These are phyloP conservation scores for Gorsachius goisagi DNA, from an alignment of 2,113 vertebrate genomes.

Conservation along the genomic window DNA sequence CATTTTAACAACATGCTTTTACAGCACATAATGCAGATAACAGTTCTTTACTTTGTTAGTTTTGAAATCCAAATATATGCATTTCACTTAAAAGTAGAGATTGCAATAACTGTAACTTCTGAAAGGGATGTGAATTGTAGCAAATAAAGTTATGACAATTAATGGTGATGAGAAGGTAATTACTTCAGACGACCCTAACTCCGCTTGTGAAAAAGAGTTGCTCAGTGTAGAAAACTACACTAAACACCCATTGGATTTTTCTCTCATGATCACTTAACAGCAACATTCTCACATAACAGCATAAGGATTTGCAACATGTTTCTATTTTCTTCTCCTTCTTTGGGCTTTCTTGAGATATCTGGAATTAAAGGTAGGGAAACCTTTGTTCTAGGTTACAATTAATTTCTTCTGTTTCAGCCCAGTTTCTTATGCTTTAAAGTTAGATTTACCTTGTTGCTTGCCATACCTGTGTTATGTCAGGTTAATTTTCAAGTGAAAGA, in stretches of 20 bases:
- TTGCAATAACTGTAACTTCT: not conserved
- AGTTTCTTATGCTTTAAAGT: not conserved
- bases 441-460: not conserved
- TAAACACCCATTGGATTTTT: not conserved
- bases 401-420: not conserved
- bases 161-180: not conserved
- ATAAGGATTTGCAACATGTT: not conserved
- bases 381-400: not conserved
- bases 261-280: not conserved
- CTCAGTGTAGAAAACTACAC: not conserved
- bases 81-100: not conserved
- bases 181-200: not conserved
- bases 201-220: not conserved
- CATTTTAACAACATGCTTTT: not conserved
- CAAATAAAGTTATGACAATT: not conserved
- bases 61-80: not conserved
- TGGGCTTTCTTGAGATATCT: not conserved
- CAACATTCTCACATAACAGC: not conserved
- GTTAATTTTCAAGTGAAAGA: not conserved
- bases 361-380: not conserved
- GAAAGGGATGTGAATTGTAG: not conserved
- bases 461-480: not conserved
- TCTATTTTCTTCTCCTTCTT: not conserved
- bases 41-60: not conserved
- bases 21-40: not conserved